Base-by-base conservation (phyloP, 2,888 invertebrate species). In the Coelopa pilipes region DNA sequence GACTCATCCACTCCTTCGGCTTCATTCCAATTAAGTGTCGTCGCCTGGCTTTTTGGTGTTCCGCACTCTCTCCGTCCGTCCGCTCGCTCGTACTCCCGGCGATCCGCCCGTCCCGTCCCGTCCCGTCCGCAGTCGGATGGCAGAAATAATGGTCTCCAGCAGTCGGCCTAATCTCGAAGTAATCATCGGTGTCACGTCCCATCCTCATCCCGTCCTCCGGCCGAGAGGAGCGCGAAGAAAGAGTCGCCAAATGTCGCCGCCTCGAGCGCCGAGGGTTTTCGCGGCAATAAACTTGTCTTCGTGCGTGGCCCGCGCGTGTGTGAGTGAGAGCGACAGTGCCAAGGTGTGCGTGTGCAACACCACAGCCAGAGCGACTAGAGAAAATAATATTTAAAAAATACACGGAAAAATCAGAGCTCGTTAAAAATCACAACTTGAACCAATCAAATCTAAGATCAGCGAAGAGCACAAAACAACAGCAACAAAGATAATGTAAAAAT, bases 141-240 rank as follows among this genome's bases (percentile, higher is more conserved):
- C 24, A 63, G 34, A 65, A 59, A 65, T 71, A 71, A 71, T 65
- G 55, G 19, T 57, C 55, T 53, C 46, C 55, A 71, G 55, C 71
- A 45, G 76, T 60, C 70, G 59, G 62, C 74, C 79, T 84, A 84
- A 84, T 84, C 84, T 84, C 50, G 59, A 74, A 79, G 76, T 77
- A 78, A 81, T 79, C 78, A 84, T 84, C 84, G 80, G 76, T 81
- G 84, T 84, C 84, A 84, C 84, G 84, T 84, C 72, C 65, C 55
- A 63, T 71, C 55, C 71, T 50, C 19, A 21, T 59, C 47, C 15
- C 19, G 62, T 5, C 12, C 15, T 67, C 53, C 50, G n/a, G 53
- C 53, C 53, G 53, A 53, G n/a, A n/a, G 53, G 53, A 66, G 34
- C 2, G 34, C 2, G n/a, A 70, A 62, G 53, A 70, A 62, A 49